These are phyloP conservation scores for Papilio machaon DNA, from an alignment of 1,140 invertebrate species.

Conservation along the genomic window DNA sequence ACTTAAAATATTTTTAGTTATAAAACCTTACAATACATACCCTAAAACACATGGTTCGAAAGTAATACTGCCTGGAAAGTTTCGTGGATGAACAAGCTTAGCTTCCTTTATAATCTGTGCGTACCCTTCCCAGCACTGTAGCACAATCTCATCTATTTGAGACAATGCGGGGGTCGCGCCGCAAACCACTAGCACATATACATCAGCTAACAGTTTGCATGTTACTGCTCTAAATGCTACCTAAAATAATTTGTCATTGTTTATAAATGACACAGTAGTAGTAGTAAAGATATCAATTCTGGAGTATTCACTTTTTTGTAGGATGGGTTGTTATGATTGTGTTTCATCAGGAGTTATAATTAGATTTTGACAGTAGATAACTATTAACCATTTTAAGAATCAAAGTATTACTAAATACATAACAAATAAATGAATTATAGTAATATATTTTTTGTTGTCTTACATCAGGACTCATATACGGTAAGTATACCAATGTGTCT, in stretches of 20 bases:
- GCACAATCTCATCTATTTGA: conserved; percentile 87
- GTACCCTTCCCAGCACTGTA: conserved; percentile 88
- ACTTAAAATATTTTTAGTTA: not conserved
- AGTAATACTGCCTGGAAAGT: conserved; percentile 84
- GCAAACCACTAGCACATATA: conserved; percentile 90
- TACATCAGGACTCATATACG: conserved; percentile 91
- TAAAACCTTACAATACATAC: conserved; percentile 70
- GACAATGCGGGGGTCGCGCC: conserved; percentile 88
- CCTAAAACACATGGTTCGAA: conserved; percentile 86
- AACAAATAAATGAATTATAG: not conserved
- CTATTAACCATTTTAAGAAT: no score
- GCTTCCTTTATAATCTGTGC: conserved; percentile 86
- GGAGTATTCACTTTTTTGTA: no score
- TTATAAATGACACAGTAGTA: not conserved
- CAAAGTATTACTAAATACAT: no score
- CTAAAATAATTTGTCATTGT: conserved; percentile 78
- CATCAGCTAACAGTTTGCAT: conserved; percentile 87
- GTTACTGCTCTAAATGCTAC: conserved; percentile 91
- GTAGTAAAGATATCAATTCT: no score
- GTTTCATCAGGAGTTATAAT: no score
- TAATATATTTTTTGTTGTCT: conserved; percentile 53
- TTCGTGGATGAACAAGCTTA: conserved; percentile 84
- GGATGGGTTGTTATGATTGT: no score
- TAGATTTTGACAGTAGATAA: no score
- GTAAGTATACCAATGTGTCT: conserved; percentile 92